Evolutionary conservation across 2,113 vertebrate genomes (phyloP).

Genomic region (Trematocara stigmaticum): DNA sequence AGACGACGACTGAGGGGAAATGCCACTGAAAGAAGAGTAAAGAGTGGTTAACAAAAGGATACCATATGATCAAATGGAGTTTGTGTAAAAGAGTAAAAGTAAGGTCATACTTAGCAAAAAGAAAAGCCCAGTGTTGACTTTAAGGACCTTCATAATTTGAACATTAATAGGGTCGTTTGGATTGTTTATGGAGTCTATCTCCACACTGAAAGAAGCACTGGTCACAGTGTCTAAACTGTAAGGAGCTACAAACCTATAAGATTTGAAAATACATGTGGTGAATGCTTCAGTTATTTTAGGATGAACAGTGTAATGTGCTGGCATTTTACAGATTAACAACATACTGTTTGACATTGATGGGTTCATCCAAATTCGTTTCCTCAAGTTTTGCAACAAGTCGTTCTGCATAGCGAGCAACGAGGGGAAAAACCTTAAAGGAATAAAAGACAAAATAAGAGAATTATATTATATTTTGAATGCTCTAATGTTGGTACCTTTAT

Average conservation of each 20-base stretch:
- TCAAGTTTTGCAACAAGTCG: constrained; percentile 44
- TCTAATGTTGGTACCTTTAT: neutral
- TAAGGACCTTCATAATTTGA: constrained; percentile 64
- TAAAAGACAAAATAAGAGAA: neutral
- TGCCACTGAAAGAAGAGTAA: constrained; percentile 23
- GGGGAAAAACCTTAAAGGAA: constrained; percentile 52
- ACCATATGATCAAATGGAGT: neutral
- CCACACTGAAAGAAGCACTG: constrained; percentile 80
- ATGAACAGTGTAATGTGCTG: neutral
- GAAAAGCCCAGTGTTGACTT: constrained; percentile 38
- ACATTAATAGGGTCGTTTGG: constrained; percentile 73
- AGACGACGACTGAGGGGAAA: constrained; percentile 12
- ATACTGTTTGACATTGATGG: constrained; percentile 61
- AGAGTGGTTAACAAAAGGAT: neutral
- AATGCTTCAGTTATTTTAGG: neutral
- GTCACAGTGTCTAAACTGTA: constrained; percentile 79
- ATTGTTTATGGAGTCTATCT: constrained; percentile 77
- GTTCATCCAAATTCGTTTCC: constrained; percentile 14
- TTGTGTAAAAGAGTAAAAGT: neutral
- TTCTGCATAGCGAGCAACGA: constrained; percentile 48
- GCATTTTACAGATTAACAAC: neutral
- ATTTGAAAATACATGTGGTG: neutral
- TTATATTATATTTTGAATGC: neutral
- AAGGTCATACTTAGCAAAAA: constrained; percentile 3
- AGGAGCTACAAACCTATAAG: constrained; percentile 73